Evolutionary conservation across 2,113 vertebrate genomes (phyloP).

Genomic region (Tenrec ecaudatus): DNA sequence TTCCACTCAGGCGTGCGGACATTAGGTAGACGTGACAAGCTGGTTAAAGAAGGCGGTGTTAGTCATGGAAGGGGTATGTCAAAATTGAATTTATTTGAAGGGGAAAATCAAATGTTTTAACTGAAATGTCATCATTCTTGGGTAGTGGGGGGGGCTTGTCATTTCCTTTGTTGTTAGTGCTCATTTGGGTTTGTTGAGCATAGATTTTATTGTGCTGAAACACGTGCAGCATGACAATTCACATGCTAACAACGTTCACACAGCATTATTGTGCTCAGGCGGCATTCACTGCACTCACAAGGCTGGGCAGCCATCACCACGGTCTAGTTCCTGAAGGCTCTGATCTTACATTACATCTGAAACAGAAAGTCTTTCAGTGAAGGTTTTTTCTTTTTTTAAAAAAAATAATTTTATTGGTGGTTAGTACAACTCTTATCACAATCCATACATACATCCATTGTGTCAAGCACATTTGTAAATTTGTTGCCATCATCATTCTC

Average conservation of each 20-base stretch:
- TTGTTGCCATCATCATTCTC: no score
- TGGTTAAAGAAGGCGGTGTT: neutral
- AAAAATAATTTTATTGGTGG: no score
- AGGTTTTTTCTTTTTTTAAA: neutral
- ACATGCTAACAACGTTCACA: neutral
- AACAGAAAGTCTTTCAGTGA: neutral
- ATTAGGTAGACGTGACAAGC: neutral
- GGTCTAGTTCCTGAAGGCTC: neutral
- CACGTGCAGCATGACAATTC: neutral
- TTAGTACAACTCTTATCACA: no score
- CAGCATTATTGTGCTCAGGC: neutral
- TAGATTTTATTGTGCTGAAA: neutral
- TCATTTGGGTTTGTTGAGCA: neutral
- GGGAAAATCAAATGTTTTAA: constrained; percentile 5
- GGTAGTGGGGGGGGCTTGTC: neutral
- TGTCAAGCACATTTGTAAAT: no score
- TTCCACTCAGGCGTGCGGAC: neutral
- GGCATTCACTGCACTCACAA: neutral
- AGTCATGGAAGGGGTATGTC: neutral
- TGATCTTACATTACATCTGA: constrained; percentile 31
- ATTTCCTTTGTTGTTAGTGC: neutral
- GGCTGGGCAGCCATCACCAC: neutral
- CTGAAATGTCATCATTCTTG: neutral
- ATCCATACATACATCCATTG: no score
- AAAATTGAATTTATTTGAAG: constrained; percentile 13